phyloP scores from a whole-genome alignment of 2,888 invertebrate species.

The Apeira syringaria region DNA sequence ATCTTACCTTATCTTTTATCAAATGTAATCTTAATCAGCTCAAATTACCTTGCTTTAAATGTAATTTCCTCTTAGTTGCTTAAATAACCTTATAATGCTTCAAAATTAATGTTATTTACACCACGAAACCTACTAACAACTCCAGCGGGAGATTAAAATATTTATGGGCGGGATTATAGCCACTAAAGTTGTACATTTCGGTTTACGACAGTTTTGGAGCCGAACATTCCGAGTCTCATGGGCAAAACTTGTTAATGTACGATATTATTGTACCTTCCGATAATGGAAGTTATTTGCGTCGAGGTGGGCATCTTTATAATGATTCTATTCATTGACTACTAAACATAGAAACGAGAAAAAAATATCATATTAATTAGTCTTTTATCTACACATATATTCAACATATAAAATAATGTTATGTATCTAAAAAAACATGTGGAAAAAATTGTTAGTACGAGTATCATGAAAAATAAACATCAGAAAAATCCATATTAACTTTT shows the following conservation, averaged over 20 bases:
- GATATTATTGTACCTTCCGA: slow-evolving; percentile 6
- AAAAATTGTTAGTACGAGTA: too few relatives aligned
- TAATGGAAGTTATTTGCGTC: background rate
- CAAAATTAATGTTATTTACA: background rate
- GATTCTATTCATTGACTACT: too few relatives aligned
- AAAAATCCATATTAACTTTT: too few relatives aligned
- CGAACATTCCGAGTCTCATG: slow-evolving; percentile 16
- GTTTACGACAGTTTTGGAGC: slow-evolving; percentile 22
- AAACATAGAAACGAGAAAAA: too few relatives aligned
- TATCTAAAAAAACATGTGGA: too few relatives aligned
- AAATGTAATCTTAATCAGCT: background rate
- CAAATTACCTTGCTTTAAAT: background rate
- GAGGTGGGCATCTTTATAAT: too few relatives aligned
- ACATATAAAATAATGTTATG: too few relatives aligned
- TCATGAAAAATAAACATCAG: too few relatives aligned
- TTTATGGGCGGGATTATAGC: slow-evolving; percentile 20
- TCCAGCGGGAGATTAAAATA: slow-evolving; percentile 19
- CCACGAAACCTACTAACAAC: background rate
- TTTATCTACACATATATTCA: too few relatives aligned
- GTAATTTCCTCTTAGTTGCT: background rate
- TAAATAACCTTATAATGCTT: background rate
- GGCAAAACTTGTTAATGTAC: slow-evolving; percentile 18
- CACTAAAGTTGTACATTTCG: slow-evolving; percentile 19
- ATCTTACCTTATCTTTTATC: too few relatives aligned
- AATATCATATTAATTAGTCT: too few relatives aligned